Evolutionary conservation across 2,113 vertebrate genomes (phyloP), one percentile per base, ranked within the genome.

Genomic region (Ctenodactylus gundi): DNA sequence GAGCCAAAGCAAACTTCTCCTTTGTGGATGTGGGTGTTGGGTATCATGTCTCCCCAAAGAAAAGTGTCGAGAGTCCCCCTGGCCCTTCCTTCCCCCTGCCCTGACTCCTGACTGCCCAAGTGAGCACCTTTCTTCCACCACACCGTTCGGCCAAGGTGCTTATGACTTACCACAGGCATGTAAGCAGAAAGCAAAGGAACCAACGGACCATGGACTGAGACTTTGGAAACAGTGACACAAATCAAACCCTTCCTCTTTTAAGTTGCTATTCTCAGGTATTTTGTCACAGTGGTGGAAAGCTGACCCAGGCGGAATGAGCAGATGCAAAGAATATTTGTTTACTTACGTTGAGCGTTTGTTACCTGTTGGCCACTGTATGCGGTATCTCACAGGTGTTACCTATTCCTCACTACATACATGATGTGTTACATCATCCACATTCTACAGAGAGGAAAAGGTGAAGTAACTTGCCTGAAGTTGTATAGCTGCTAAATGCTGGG

Each of bases 371-470:
- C 14, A 49, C 57, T 14, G 62, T 44, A n/a, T 60, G 80, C 10
- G 51, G 36, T 15, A 25, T 78, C 44, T 78, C 39, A 4, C 7
- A 76, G 29, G 29, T 72, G 23, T 88, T n/a, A n/a, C 5, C 51
- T 36, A 46, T 39, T 68, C 65, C 58, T 81, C 44, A 39, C 20
- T 17, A 3, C 4, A 44, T 20, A 72, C 34, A 2, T 6, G 53
- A 31, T 27, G 12, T 17, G 3, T 29, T 62, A 0, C 46, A 27
- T 62, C 39, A 20, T 4, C 72, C 49, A 14, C 0, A 0, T 29
- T 86, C 76, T 89, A 31, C 31, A 60, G 87, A 70, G 60, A 83
- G 51, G 44, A 34, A 80, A 76, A 68, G 31, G 46, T 23, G 51
- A 31, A 36, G 20, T 62, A 68, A 62, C 20, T 46, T 55, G 8